A percentile compares a stretch with the other conserved stretches of the same genome.
Evolutionary conservation across 30 jellyfish, hydroid and myxozoan species (phyloP).

Genomic region (Chironex yamaguchii): DNA sequence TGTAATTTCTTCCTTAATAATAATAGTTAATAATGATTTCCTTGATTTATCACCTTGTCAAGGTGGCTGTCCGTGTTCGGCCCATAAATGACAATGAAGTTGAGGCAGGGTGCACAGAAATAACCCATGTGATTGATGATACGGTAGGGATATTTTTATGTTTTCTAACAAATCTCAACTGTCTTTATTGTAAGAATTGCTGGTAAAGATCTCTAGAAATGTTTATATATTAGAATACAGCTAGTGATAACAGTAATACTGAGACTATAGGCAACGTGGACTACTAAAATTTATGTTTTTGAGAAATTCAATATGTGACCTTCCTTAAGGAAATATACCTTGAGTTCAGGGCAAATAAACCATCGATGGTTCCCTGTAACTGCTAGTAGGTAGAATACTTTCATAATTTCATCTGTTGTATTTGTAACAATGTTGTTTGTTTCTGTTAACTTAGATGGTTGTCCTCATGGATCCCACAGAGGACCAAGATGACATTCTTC

Average conservation of each 20-base stretch:
- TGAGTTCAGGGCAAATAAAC: too few relatives aligned
- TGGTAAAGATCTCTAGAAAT: too few relatives aligned
- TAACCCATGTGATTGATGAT: conserved; percentile 86
- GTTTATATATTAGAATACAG: too few relatives aligned
- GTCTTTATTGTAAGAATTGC: too few relatives aligned
- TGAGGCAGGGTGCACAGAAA: conserved; percentile 87
- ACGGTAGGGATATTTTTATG: conserved; percentile 54
- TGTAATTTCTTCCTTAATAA: too few relatives aligned
- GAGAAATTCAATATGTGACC: too few relatives aligned
- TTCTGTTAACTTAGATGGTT: conserved; percentile 79
- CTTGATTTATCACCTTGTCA: background rate
- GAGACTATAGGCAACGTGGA: too few relatives aligned
- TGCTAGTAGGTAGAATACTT: background rate
- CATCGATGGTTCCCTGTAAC: background rate
- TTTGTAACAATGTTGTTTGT: background rate
- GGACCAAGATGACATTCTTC: conserved; percentile 84
- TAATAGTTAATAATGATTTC: too few relatives aligned
- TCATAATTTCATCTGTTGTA: background rate
- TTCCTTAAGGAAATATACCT: too few relatives aligned
- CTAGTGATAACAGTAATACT: too few relatives aligned
- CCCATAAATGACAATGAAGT: conserved; percentile 90
- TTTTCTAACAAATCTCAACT: too few relatives aligned
- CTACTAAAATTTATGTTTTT: too few relatives aligned
- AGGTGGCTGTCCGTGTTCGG: conserved; percentile 99
- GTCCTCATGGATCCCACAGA: conserved; percentile 95